Base-by-base conservation (phyloP, 2,797 vertebrate genomes). In the Eleutherodactylus coqui region DNA sequence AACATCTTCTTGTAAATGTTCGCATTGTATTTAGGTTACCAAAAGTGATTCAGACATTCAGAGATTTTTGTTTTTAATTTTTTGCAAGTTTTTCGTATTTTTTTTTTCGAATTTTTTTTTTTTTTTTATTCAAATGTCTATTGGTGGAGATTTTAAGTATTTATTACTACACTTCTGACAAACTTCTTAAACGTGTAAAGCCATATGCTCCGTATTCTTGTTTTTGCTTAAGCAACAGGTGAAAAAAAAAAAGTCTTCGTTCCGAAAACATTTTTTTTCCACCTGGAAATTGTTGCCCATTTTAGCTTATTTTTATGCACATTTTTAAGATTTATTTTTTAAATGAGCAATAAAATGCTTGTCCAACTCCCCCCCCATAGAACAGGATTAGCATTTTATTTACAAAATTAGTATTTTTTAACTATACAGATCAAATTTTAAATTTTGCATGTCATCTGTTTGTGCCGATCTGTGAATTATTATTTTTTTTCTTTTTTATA, bases 61-160 rank as follows among this genome's bases (percentile, higher is more conserved):
- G 86, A 89, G 93, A 95, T 72, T 53, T 75, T 69, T 72, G 47
- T 95, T 67, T 19, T 7, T 34, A 1, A 6, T 34, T 95, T 96
- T 96, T 82, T 96, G 93, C 94, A 93, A 91, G 91, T 94, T 95
- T 89, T 45, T 91, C 94, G 77, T 79, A 60, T 67, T 67, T 27
- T 76, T 96, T 7, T 55, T 55, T 55, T 55, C n/a, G n/a, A n/a
- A n/a, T n/a, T 60, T 29, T 60, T 11, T 29, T 60, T 94, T 95
- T 94, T 93, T 95, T 36, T 94, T 94, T 91, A 94, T 93, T 90
- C 89, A 90, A 93, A 93, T 92, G 94, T 94, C 91, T 93, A 89
- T 96, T 93, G 93, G 92, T 96, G 95, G 95, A 94, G 92, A 95
- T 96, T 55, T 96, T 94, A 95, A 95, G 95, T 96, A 96, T 97